Percentiles rank a stretch among this genome's conserved stretches.
These are phyloP conservation scores for Cynocephalus volans DNA, from an alignment of 2,113 vertebrate genomes.

Conservation along the genomic window DNA sequence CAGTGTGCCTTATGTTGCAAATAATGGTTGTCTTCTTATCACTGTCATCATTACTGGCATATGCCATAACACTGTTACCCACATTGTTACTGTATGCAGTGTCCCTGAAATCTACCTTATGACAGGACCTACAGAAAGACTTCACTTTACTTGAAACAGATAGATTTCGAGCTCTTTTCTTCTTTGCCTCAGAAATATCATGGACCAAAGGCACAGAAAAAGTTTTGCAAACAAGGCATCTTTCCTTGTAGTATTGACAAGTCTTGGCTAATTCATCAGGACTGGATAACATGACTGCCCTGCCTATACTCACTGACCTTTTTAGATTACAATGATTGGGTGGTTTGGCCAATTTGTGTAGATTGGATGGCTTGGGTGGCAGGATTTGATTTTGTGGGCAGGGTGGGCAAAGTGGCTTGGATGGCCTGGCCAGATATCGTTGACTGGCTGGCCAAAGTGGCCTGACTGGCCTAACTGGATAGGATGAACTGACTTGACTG, in stretches of 20 bases:
- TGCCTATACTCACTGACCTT: background rate
- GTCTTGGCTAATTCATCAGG: background rate
- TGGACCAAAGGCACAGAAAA: background rate
- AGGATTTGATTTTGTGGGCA: background rate
- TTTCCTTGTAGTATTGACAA: background rate
- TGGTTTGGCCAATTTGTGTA: background rate
- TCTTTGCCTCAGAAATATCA: background rate
- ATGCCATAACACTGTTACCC: background rate
- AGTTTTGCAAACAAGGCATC: background rate
- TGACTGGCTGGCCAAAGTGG: no score
- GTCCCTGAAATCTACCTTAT: background rate
- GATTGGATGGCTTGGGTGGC: background rate
- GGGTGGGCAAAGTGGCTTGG: no score
- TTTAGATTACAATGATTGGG: background rate
- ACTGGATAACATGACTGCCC: background rate
- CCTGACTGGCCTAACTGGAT: no score
- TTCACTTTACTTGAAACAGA: background rate
- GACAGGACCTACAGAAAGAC: background rate
- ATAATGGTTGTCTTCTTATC: conserved; percentile 13
- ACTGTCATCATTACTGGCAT: background rate
- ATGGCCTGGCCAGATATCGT: no score
- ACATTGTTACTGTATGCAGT: background rate
- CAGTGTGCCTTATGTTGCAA: background rate
- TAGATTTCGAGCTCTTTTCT: background rate
- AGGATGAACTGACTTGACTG: background rate